Evolutionary conservation across 2,888 invertebrate genomes (phyloP).

Genomic region (Dynastes maya): DNA sequence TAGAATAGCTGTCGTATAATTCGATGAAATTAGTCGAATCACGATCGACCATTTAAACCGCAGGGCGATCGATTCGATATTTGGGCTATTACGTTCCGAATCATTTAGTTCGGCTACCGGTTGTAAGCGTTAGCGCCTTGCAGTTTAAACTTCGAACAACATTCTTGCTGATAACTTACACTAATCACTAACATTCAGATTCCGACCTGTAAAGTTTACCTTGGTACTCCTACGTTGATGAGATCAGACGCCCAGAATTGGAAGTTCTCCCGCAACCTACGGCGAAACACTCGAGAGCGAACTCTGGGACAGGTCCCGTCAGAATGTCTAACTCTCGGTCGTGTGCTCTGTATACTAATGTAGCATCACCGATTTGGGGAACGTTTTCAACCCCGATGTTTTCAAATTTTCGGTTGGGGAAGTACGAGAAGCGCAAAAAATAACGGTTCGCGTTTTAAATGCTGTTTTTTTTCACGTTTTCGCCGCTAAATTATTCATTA

Average conservation of each 20-base stretch:
- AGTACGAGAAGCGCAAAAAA: slow-evolving; percentile 26
- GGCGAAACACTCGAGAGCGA: slow-evolving; percentile 52
- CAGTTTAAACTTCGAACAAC: slow-evolving; percentile 51
- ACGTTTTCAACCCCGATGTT: slow-evolving; percentile 19
- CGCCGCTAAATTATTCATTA: slow-evolving; percentile 52
- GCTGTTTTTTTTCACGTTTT: slow-evolving; percentile 48
- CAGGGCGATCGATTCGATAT: slow-evolving; percentile 24
- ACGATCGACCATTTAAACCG: slow-evolving; percentile 14
- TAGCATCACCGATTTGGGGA: not conserved
- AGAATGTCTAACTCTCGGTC: slow-evolving; percentile 59
- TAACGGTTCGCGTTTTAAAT: slow-evolving; percentile 21
- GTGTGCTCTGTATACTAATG: slow-evolving; percentile 56
- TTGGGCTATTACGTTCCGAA: slow-evolving; percentile 4
- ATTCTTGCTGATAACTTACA: slow-evolving; percentile 60
- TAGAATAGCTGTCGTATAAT: slow-evolving; percentile 10
- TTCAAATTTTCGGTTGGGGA: slow-evolving; percentile 55
- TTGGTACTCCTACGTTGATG: slow-evolving; percentile 57
- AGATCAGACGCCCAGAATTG: slow-evolving; percentile 59
- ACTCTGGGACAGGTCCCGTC: slow-evolving; percentile 56
- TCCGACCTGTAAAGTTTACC: slow-evolving; percentile 58
- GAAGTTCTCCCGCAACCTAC: slow-evolving; percentile 55
- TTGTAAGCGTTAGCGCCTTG: not conserved
- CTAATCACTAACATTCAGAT: slow-evolving; percentile 62
- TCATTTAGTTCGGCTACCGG: slow-evolving; percentile 10
- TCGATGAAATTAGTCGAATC: slow-evolving; percentile 6